Evolutionary conservation across 2,113 vertebrate species (phyloP).

Genomic region (Sander vitreus): DNA sequence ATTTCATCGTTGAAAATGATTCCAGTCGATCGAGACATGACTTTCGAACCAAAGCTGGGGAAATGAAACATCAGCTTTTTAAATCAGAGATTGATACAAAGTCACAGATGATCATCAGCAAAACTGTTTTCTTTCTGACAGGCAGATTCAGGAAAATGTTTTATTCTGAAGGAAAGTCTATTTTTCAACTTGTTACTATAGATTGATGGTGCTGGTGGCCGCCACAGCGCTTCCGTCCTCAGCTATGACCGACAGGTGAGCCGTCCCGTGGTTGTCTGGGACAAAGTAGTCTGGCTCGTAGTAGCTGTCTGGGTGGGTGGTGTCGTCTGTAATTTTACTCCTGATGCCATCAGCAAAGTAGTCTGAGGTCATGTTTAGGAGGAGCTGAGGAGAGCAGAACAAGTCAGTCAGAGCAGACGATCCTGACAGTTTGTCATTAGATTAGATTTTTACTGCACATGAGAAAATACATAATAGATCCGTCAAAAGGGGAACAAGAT

Average conservation of each 20-base stretch:
- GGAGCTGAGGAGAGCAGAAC: slow-evolving; percentile 84
- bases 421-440: background rate
- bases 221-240: slow-evolving; percentile 96
- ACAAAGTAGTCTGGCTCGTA: slow-evolving; percentile 92
- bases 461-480: too few relatives aligned
- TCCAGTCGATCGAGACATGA: slow-evolving; percentile 90
- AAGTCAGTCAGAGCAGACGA: slow-evolving; percentile 25
- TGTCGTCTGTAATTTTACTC: slow-evolving; percentile 90
- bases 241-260: slow-evolving; percentile 92
- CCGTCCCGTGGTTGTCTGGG: slow-evolving; percentile 89
- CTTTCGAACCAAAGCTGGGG: slow-evolving; percentile 92
- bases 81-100: background rate
- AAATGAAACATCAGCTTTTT: slow-evolving; percentile 22
- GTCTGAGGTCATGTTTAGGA: slow-evolving; percentile 94
- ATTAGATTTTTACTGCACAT: too few relatives aligned
- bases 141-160: background rate
- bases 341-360: slow-evolving; percentile 89
- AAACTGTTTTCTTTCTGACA: background rate
- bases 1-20: slow-evolving; percentile 97
- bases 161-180: background rate
- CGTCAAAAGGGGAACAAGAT: too few relatives aligned
- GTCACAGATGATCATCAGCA: background rate
- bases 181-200: slow-evolving; percentile 86
- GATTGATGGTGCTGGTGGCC: slow-evolving; percentile 97
- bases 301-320: slow-evolving; percentile 88